Conservation (phyloP, 2,113 vertebrate genomes). For the Labeo catla region DNA sequence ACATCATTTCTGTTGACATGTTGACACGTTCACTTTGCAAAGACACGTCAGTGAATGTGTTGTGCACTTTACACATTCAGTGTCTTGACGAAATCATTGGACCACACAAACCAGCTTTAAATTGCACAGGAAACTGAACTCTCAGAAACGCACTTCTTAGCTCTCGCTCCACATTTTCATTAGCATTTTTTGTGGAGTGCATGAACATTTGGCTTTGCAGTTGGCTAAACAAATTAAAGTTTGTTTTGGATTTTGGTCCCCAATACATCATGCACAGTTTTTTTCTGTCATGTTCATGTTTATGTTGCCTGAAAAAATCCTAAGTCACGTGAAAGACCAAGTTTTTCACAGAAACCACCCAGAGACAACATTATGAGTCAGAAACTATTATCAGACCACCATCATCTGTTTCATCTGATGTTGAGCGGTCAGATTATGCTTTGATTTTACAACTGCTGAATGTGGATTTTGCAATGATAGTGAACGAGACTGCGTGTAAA, state of each 20-base stretch:
- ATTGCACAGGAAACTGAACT: not conserved
- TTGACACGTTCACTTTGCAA: not conserved
- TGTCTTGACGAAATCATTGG: not conserved
- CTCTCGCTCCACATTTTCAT: slow-evolving; percentile 61
- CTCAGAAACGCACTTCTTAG: not conserved
- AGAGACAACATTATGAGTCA: not conserved
- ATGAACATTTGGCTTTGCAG: not conserved
- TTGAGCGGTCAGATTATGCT: not conserved
- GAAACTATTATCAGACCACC: not conserved
- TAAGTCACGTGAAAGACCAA: slow-evolving; percentile 50
- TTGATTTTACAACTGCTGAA: not conserved
- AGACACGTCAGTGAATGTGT: not conserved
- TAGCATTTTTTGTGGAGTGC: slow-evolving; percentile 54
- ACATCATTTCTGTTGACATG: not conserved
- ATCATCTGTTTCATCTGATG: not conserved
- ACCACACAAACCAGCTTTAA: not conserved
- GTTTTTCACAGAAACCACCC: too few species aligned
- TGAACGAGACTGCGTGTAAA: not conserved
- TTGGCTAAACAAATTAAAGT: slow-evolving; percentile 63
- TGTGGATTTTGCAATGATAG: not conserved
- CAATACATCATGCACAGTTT: too few species aligned
- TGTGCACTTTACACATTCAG: not conserved
- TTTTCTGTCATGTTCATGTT: slow-evolving; percentile 41
- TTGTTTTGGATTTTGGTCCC: slow-evolving; percentile 65
- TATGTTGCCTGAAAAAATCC: slow-evolving; percentile 59